phyloP scores from a whole-genome alignment of 1,140 invertebrate species.

The Drosophila subpulchrella region DNA sequence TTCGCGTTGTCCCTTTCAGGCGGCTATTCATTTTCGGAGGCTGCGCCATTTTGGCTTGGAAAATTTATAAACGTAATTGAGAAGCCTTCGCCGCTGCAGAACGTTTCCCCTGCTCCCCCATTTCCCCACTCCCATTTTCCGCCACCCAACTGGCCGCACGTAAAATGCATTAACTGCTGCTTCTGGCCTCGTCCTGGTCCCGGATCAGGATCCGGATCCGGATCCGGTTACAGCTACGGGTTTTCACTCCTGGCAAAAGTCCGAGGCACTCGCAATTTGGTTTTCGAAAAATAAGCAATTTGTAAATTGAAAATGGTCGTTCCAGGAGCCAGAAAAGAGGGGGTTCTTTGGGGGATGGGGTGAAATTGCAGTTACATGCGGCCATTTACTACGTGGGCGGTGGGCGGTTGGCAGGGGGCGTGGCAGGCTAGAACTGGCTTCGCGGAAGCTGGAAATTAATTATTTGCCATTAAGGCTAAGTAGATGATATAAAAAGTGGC shows the following conservation, averaged over 20 bases:
- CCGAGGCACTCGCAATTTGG: conserved; percentile 80
- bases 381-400: conserved; percentile 45
- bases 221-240: conserved; percentile 43
- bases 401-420: conserved; percentile 10
- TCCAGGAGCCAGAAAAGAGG: conserved; percentile 12
- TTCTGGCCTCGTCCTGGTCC: conserved; percentile 32
- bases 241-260: conserved; percentile 48
- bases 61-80: conserved; percentile 81
- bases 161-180: conserved; percentile 81
- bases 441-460: conserved; percentile 84
- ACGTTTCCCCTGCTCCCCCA: background rate
- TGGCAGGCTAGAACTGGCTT: conserved; percentile 37
- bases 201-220: conserved; percentile 37
- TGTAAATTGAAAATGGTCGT: conserved; percentile 80
- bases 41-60: conserved; percentile 73
- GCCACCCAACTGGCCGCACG: conserved; percentile 64
- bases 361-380: conserved; percentile 56
- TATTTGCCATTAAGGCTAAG: conserved; percentile 85
- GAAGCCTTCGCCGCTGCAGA: conserved; percentile 44
- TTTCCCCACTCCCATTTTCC: background rate
- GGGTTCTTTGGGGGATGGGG: background rate
- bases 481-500: conserved; percentile 82
- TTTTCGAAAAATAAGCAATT: conserved; percentile 83
- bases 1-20: conserved; percentile 9
- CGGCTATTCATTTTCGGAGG: conserved; percentile 64